Evolutionary conservation across 2,113 vertebrate species (phyloP).

Genomic region (Sinocyclocheilus anophthalmus): DNA sequence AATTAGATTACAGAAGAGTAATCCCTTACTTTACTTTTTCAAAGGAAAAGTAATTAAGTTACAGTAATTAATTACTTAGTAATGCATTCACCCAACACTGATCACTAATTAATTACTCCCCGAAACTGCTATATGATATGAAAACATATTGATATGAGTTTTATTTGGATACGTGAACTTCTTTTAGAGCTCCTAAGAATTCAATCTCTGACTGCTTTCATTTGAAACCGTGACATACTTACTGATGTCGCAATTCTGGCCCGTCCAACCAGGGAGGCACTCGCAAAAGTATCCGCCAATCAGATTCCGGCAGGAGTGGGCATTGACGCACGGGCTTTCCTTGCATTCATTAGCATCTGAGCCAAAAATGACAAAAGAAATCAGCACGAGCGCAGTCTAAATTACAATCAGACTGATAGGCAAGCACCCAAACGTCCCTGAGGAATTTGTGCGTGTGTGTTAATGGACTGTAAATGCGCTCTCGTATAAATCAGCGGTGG

Average conservation of each 20-base stretch:
- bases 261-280: conserved; percentile 86
- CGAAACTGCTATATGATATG: not conserved
- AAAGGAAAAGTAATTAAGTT: too few species aligned
- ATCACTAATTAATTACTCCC: not conserved
- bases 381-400: not conserved
- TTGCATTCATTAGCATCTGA: conserved; percentile 90
- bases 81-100: too few species aligned
- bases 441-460: conserved; percentile 8
- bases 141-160: not conserved
- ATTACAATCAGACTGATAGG: not conserved
- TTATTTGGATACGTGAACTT: not conserved
- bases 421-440: not conserved
- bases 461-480: conserved; percentile 11
- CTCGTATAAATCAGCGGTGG: conserved; percentile 19
- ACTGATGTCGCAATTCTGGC: conserved; percentile 90
- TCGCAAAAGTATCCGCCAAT: conserved; percentile 94
- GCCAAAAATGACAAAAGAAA: conserved; percentile 33
- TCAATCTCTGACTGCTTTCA: conserved; percentile 29
- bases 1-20: too few species aligned
- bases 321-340: conserved; percentile 79
- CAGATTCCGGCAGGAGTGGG: conserved; percentile 89
- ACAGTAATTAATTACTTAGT: too few species aligned
- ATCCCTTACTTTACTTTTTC: too few species aligned
- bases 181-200: not conserved
- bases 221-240: conserved; percentile 63